Base-by-base conservation (phyloP, 2,113 vertebrate species). In the Otis tarda region DNA sequence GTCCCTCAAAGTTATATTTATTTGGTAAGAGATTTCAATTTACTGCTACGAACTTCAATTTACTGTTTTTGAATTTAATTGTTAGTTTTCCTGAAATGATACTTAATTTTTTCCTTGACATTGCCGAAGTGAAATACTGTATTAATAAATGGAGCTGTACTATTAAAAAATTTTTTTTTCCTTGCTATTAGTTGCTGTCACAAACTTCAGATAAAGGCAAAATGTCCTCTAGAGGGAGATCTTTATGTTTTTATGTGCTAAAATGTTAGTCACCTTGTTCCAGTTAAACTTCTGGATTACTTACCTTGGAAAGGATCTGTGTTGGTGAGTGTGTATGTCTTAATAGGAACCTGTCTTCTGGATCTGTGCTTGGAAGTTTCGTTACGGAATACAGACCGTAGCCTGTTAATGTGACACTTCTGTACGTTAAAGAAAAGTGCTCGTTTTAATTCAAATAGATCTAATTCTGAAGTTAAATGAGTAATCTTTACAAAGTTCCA, bases 161-260 rank as follows among this genome's bases (percentile, higher is more conserved):
- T 55, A 31, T 55, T 55, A 33, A 61, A 82, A 76, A 19, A 70
- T 33, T 23, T 25, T 0, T 6, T 43, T 70, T 50, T 14, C 5
- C 22, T 53, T 81, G 9, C 31, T 77, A 3, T 61, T 69, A 16
- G 24, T 86, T 74, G n/a, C 73, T 86, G 60, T 63, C 17, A 16
- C 14, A 59, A 89, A 57, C 43, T 78, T 87, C 27, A 64, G 22
- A n/a, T 61, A 37, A 87, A 75, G 60, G 70, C 16, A 39, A 37
- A 84, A 57, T 71, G 90, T 47, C 90, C 95, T 96, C 94, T 96
- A 96, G 96, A 94, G 96, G 95, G 95, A 95, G 94, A 90, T 84
- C 57, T 64, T 82, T 89, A 31, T 95, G 80, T 45, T 96, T 93
- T 92, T 89, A 82, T 89, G 49, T 80, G 49, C 39, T 64, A 16